Conservation (phyloP, 2,797 vertebrate genomes). For the Diglossa cyanea region DNA sequence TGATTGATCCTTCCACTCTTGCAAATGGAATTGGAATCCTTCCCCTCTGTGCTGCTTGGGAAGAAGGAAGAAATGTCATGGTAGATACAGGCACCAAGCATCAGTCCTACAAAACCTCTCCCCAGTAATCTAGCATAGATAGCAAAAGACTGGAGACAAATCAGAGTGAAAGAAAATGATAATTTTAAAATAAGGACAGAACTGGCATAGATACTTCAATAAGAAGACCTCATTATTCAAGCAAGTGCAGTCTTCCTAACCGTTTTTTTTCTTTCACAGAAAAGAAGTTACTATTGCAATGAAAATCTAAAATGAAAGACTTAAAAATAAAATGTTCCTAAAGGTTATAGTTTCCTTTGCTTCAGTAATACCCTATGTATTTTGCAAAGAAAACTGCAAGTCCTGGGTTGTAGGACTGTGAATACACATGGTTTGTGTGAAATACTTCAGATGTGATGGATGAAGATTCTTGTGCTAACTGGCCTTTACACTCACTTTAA, state of each 20-base stretch:
- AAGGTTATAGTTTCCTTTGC: not conserved
- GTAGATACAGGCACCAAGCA: not conserved
- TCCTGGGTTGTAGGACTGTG: not conserved
- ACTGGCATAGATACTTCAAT: not conserved
- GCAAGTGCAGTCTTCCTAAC: not conserved
- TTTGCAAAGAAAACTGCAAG: not conserved
- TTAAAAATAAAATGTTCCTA: not conserved
- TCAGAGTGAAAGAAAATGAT: not conserved
- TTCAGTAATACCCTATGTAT: not conserved
- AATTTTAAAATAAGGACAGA: not conserved
- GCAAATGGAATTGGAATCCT: not conserved
- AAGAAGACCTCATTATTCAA: not conserved
- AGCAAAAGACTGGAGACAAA: not conserved
- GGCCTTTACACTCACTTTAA: not conserved
- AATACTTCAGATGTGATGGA: not conserved
- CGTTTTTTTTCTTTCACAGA: not conserved
- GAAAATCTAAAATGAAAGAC: not conserved
- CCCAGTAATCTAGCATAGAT: not conserved
- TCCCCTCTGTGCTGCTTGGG: not conserved
- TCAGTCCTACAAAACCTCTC: not conserved
- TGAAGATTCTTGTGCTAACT: not conserved
- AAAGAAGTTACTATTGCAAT: not conserved
- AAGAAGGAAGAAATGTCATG: not conserved
- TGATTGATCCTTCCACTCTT: not conserved
- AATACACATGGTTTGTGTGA: not conserved